Evolutionary conservation across 2,113 vertebrate genomes (phyloP), one percentile per base, ranked within the genome.

Genomic region (Panurus biarmicus): DNA sequence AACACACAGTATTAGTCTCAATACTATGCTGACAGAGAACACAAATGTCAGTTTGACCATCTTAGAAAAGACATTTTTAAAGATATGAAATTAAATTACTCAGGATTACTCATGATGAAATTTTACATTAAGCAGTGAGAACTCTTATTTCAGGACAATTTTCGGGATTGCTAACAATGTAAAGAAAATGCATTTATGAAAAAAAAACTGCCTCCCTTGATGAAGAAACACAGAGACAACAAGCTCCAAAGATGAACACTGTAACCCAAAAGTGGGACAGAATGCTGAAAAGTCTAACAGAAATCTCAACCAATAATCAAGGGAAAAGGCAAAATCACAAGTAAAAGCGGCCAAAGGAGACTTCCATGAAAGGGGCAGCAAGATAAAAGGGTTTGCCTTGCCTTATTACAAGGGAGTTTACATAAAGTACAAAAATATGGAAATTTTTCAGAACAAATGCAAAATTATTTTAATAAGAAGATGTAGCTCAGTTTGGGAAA

Each of bases 41-140:
- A 91, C 78, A 94, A 95, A 96, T 91, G 90, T 95, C 94, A 97
- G 72, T 78, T 53, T 96, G 95, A 94, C 96, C 95, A 93, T 86
- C 90, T 90, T 48, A 81, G 69, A 90, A 70, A 74, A 90, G 90
- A 90, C 78, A 94, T 95, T 95, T 95, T 54, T 64, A 57, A 94
- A 90, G 54, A 95, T 80, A 89, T 58, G 69, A 94, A 93, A 81
- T 89, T 75, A 93, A 95, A 90, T 96, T 69, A 96, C 76, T 96
- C 93, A 93, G 87, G n/a, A 93, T 96, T 96, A 93, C 78, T 96
- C 93, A 95, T 33, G n/a, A 65, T 72, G 73, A 50, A 66, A 80
- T 83, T 75, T 75, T 66, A 79, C 28, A 83, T 76, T 80, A 85
- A 80, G 89, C 67, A 95, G 56, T 2, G 12, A 85, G 93, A 87